Base-by-base conservation (phyloP, 2,888 invertebrate genomes). In the Aleiodes alternator region DNA sequence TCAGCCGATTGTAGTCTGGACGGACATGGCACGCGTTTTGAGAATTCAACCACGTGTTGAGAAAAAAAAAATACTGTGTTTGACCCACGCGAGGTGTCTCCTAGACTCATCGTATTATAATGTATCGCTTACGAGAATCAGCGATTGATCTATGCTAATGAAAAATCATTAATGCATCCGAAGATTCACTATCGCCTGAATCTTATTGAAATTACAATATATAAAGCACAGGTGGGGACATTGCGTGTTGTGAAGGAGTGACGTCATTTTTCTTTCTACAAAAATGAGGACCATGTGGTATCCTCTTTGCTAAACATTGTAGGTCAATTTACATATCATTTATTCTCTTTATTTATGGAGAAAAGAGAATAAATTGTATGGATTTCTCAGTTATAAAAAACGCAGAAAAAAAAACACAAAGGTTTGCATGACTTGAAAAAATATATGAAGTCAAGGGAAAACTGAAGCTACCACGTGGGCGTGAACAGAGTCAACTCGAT, bases 121-220 rank as follows among this genome's bases (percentile, higher is more conserved):
- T 55, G 73, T 72, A 80, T 83, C 84, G 81, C 81, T 77, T 77
- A 73, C 77, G 69, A 64, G 81, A 77, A 84, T 84, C 85, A 76
- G 77, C 83, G 88, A 87, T 87, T 79, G 79, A 88, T 88, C 88
- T 89, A 89, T 89, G 89, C 85, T 87, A 88, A 88, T 88, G 82
- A 79, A 80, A 83, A 80, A 80, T 87, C 86, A 80, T 86, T 85
- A 85, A 87, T 86, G 84, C 86, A 84, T 84, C 84, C 81, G 79
- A 73, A 81, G 81, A 82, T 84, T 81, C 78, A 80, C 82, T 84
- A 87, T 86, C 85, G 82, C 76, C 69, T 82, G 79, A 70, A 73
- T 76, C 78, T 69, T 72, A 75, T 80, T 80, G 80, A 81, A 80
- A 87, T 87, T 85, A 84, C 83, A 86, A 85, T 83, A 79, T 69